Conservation (phyloP, 2,797 vertebrate genomes). For the Periophthalmus magnuspinnatus region DNA sequence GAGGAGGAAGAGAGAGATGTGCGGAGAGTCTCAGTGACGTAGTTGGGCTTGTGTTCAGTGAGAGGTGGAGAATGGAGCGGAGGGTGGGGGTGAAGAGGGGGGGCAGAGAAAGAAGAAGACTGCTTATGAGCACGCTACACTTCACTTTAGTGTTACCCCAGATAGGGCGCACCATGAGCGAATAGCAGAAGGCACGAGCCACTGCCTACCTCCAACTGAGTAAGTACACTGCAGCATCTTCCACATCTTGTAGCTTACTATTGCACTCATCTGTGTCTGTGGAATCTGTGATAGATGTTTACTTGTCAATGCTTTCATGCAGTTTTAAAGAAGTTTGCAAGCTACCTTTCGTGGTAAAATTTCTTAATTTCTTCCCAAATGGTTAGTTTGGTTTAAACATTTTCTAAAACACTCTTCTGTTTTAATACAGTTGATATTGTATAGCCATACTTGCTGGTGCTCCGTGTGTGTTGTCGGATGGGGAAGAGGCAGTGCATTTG, state of each 20-base stretch:
- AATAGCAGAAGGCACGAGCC: constrained; percentile 63
- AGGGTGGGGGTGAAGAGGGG: constrained; percentile 29
- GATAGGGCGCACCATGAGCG: constrained; percentile 77
- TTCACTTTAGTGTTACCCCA: constrained; percentile 79
- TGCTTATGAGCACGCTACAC: constrained; percentile 73
- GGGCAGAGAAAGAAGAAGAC: constrained; percentile 61
- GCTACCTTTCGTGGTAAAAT: constrained; percentile 7
- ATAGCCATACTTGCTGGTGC: constrained; percentile 60
- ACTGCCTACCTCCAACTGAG: constrained; percentile 76
- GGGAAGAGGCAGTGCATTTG: constrained; percentile 75
- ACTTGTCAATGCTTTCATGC: neutral
- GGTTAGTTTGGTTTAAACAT: constrained; percentile 30
- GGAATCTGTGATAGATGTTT: neutral
- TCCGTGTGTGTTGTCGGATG: constrained; percentile 50
- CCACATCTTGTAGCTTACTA: constrained; percentile 33
- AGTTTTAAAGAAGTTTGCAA: neutral
- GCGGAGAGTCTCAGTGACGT: constrained; percentile 71
- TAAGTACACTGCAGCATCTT: constrained; percentile 69
- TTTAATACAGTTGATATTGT: constrained; percentile 56
- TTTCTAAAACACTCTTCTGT: constrained; percentile 40
- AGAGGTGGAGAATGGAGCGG: constrained; percentile 58
- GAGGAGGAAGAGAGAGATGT: constrained; percentile 62
- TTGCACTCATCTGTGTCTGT: neutral
- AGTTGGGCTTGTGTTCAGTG: constrained; percentile 64
- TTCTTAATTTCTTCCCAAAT: constrained; percentile 40